Evolutionary conservation across 1,140 invertebrate species (phyloP).

Genomic region (Drosophila paulistorum): DNA sequence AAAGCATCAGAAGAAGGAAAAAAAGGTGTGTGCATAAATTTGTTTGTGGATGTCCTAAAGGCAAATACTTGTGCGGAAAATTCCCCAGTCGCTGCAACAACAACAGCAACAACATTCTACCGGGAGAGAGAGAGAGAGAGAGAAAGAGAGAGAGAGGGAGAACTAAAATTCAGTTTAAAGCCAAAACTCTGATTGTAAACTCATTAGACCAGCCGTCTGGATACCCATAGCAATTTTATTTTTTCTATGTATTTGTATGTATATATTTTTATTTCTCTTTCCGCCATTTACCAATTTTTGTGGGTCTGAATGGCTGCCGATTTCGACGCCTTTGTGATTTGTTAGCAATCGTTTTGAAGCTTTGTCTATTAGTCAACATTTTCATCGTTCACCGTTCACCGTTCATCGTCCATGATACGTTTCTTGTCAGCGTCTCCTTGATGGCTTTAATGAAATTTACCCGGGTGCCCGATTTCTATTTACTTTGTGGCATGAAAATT

Average conservation of each 20-base stretch:
- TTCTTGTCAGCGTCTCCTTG: slow-evolving; percentile 16
- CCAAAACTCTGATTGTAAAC: slow-evolving; percentile 66
- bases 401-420: slow-evolving; percentile 19
- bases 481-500: slow-evolving; percentile 75
- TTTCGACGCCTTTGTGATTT: too few relatives aligned
- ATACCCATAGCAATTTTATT: too few relatives aligned
- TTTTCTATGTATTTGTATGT: too few relatives aligned
- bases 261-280: too few relatives aligned
- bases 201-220: slow-evolving; percentile 46
- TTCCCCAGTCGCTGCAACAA: slow-evolving; percentile 29
- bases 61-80: slow-evolving; percentile 63
- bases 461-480: slow-evolving; percentile 68
- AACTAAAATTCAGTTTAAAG: slow-evolving; percentile 61
- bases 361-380: slow-evolving; percentile 74
- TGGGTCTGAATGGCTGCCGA: too few relatives aligned
- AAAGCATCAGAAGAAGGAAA: slow-evolving; percentile 16
- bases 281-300: too few relatives aligned
- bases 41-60: slow-evolving; percentile 58
- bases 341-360: slow-evolving; percentile 58
- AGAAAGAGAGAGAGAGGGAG: slow-evolving; percentile 40
- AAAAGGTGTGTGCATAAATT: slow-evolving; percentile 78
- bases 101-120: slow-evolving; percentile 22
- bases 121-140: slow-evolving; percentile 32
- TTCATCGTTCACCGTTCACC: neutral
- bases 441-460: slow-evolving; percentile 75